Evolutionary conservation across 2,113 vertebrate genomes (phyloP).

Genomic region (Antigone vipio): DNA sequence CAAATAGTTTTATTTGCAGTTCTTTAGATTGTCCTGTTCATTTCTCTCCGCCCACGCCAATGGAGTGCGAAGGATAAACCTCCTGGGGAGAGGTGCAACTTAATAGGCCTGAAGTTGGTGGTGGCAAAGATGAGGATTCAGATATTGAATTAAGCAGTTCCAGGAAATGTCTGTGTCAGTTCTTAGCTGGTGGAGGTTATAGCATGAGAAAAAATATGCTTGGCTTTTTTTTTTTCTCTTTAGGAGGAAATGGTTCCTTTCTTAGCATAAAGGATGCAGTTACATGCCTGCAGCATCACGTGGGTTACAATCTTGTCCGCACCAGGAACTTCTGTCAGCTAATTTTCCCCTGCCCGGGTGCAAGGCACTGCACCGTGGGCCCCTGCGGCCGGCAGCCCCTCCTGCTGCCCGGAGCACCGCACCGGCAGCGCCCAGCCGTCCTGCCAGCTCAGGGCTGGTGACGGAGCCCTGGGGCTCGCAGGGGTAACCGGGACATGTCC

Average conservation of each 20-base stretch:
- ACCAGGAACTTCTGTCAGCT: conserved; percentile 51
- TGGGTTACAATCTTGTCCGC: background rate
- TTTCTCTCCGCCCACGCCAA: conserved; percentile 14
- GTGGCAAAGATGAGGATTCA: background rate
- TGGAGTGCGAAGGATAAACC: background rate
- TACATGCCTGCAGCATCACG: conserved; percentile 35
- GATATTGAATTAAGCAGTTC: background rate
- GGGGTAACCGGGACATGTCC: background rate
- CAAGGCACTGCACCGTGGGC: background rate
- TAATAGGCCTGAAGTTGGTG: background rate
- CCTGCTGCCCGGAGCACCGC: background rate
- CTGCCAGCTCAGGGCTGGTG: background rate
- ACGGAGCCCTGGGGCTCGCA: background rate
- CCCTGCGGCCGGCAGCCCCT: background rate
- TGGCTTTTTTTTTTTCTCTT: background rate
- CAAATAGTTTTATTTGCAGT: conserved; percentile 62
- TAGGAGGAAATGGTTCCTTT: conserved; percentile 60
- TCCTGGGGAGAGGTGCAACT: background rate
- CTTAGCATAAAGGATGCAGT: conserved; percentile 64
- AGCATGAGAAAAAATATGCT: background rate
- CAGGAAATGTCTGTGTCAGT: conserved; percentile 1
- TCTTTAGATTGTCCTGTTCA: conserved; percentile 34
- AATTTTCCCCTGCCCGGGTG: background rate
- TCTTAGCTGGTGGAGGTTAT: background rate
- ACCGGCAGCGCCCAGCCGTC: background rate